phyloP scores from a whole-genome alignment of 1,140 invertebrate species.

The Antheraea mylitta region DNA sequence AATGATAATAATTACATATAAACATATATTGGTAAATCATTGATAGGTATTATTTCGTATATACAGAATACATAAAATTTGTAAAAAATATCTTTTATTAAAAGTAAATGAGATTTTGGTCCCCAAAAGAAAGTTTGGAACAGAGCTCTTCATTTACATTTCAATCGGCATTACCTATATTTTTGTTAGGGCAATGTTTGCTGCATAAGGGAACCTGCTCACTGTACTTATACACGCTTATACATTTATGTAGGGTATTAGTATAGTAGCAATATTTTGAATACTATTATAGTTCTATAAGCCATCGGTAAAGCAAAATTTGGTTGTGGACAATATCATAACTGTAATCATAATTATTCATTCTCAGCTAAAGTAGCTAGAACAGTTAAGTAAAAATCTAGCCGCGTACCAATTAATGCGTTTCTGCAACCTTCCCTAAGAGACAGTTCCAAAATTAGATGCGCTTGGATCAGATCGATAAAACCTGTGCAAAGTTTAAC shows the following conservation, averaged over 20 bases:
- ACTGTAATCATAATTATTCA: no score
- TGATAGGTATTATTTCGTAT: not conserved
- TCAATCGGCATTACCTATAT: conserved; percentile 60
- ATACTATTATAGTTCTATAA: not conserved
- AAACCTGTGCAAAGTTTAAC: no score
- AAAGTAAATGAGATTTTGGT: conserved; percentile 38
- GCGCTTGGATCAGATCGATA: no score
- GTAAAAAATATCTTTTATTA: conserved; percentile 34
- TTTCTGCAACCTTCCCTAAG: no score
- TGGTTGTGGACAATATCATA: no score
- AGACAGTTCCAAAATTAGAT: no score
- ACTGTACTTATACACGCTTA: not conserved
- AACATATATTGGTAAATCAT: conserved; percentile 16
- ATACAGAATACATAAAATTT: conserved; percentile 18
- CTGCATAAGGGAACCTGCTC: conserved; percentile 1
- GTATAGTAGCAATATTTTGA: not conserved
- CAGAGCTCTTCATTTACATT: conserved; percentile 63
- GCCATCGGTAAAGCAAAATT: no score
- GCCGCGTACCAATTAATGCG: no score
- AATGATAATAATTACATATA: not conserved
- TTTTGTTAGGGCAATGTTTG: conserved; percentile 30
- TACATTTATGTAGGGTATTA: not conserved
- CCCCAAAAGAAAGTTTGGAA: conserved; percentile 39
- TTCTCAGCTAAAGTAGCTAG: no score
- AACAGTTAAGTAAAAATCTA: no score